These are phyloP conservation scores for Abramis brama DNA, from an alignment of 2,113 vertebrate genomes.

Conservation along the genomic window DNA sequence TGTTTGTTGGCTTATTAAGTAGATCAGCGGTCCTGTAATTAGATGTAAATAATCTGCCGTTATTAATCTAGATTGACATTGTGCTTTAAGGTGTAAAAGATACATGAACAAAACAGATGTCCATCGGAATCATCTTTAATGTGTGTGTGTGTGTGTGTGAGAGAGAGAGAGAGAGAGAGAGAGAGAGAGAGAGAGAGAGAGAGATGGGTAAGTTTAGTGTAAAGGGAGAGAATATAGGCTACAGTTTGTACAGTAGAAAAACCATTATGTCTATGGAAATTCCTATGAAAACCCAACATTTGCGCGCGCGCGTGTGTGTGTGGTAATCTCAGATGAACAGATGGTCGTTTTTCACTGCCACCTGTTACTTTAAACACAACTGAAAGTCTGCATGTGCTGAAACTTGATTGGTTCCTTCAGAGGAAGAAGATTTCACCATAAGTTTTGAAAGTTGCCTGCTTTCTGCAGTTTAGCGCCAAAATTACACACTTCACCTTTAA, in stretches of 20 bases:
- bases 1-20: neutral
- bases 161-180: too few species aligned
- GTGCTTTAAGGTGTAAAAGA: neutral
- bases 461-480: neutral
- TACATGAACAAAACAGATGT: neutral
- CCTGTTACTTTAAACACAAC: slow-evolving; percentile 65
- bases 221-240: too few species aligned
- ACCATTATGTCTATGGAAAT: too few species aligned
- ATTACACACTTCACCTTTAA: neutral
- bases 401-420: slow-evolving; percentile 14
- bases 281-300: too few species aligned
- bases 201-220: too few species aligned
- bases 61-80: neutral
- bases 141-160: too few species aligned
- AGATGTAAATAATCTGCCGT: neutral
- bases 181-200: too few species aligned
- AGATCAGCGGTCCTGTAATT: neutral
- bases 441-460: neutral
- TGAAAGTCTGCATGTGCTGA: slow-evolving; percentile 61
- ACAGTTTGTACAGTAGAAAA: too few species aligned
- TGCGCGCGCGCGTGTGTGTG: neutral
- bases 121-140: neutral
- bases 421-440: neutral
- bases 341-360: slow-evolving; percentile 70
- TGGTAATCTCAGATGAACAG: slow-evolving; percentile 71